Conservation (phyloP, 64 coral and sea anemone species). For the Platygyra sinensis region DNA sequence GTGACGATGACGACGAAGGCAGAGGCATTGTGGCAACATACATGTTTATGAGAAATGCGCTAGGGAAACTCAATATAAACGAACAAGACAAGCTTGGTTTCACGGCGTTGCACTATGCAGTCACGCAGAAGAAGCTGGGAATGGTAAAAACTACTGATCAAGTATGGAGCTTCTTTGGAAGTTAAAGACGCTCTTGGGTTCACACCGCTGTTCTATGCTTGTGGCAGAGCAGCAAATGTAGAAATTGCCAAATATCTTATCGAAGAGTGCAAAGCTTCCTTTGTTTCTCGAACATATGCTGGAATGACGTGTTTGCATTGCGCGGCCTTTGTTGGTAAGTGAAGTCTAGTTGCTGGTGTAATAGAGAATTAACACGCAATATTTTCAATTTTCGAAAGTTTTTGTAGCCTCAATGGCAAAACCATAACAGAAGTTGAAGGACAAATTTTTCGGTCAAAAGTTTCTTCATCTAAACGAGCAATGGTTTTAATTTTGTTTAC, state of each 20-base stretch:
- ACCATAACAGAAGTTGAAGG: too few relatives aligned
- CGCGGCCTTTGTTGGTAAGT: slow-evolving; percentile 33
- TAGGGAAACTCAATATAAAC: slow-evolving; percentile 43
- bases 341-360: background rate
- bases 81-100: slow-evolving; percentile 47
- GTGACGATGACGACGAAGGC: slow-evolving; percentile 19
- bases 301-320: slow-evolving; percentile 46
- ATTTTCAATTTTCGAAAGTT: too few relatives aligned
- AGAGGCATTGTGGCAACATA: background rate
- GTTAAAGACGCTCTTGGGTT: slow-evolving; percentile 53
- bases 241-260: slow-evolving; percentile 53
- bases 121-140: slow-evolving; percentile 1
- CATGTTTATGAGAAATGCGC: slow-evolving; percentile 24
- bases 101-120: slow-evolving; percentile 50
- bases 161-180: slow-evolving; percentile 11
- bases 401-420: too few relatives aligned
- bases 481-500: too few relatives aligned
- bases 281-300: background rate
- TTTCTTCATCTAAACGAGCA: too few relatives aligned
- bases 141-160: slow-evolving; percentile 31
- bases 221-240: too few relatives aligned
- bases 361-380: too few relatives aligned
- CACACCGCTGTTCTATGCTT: slow-evolving; percentile 65
- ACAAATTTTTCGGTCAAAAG: too few relatives aligned
- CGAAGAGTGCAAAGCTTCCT: slow-evolving; percentile 42